Conservation (phyloP, 2,888 invertebrate genomes). For the Criorhina ranunculi region DNA sequence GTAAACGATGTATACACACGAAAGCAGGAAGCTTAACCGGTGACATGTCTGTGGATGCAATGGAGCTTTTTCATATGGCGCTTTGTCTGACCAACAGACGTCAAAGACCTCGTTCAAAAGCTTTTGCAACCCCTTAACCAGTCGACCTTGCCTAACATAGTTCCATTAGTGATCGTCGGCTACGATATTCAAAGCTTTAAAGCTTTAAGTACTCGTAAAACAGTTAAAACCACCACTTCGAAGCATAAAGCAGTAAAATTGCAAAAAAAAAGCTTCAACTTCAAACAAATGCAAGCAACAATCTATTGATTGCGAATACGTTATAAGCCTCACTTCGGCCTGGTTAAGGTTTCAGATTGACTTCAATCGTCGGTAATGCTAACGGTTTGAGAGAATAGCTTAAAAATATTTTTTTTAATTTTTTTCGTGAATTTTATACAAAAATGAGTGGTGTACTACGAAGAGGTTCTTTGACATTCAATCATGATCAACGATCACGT, state of each 20-base stretch:
- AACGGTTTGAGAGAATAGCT: conserved; percentile 10
- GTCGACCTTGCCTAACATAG: conserved; percentile 22
- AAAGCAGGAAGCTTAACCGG: conserved; percentile 6
- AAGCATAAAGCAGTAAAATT: conserved; percentile 12
- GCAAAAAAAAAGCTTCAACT: conserved; percentile 54
- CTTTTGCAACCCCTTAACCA: conserved; percentile 30
- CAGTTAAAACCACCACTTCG: conserved; percentile 25
- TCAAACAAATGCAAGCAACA: conserved; percentile 38
- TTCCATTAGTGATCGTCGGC: conserved; percentile 5
- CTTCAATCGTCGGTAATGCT: conserved; percentile 57
- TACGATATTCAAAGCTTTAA: conserved; percentile 21
- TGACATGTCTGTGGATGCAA: no score
- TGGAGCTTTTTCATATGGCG: conserved; percentile 8
- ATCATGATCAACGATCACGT: conserved; percentile 72
- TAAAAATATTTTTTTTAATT: background rate
- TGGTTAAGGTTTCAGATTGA: conserved; percentile 59
- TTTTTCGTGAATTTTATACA: background rate
- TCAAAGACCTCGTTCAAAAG: background rate
- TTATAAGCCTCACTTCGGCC: conserved; percentile 61
- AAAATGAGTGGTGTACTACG: conserved; percentile 83
- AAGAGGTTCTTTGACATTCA: conserved; percentile 82
- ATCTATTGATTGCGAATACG: conserved; percentile 47
- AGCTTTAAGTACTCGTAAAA: conserved; percentile 26
- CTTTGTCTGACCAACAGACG: background rate
- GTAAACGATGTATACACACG: no score